Conservation (phyloP, 2,888 invertebrate species). For the Antitype chi region DNA sequence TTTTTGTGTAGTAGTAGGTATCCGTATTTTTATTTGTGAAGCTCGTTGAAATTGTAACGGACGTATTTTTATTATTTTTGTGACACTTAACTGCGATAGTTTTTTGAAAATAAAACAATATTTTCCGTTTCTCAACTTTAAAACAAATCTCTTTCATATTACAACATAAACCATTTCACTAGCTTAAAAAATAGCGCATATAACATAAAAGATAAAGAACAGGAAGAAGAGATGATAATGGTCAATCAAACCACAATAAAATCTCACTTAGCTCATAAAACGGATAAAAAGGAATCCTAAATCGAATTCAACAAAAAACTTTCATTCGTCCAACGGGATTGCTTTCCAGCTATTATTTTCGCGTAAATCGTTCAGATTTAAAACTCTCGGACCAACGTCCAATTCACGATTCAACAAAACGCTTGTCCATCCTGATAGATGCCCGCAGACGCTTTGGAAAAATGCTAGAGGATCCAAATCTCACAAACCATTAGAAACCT, state of each 20-base stretch:
- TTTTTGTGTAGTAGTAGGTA: background rate
- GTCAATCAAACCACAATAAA: constrained; percentile 49
- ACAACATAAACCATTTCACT: background rate
- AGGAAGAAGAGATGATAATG: background rate
- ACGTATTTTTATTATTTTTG: background rate
- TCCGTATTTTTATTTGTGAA: background rate
- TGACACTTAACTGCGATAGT: background rate
- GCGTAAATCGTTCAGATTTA: constrained; percentile 87
- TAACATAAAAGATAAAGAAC: background rate
- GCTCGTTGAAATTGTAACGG: background rate
- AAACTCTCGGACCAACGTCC: constrained; percentile 84
- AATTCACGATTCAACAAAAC: constrained; percentile 88
- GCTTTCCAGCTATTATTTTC: constrained; percentile 84
- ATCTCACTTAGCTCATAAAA: constrained; percentile 45
- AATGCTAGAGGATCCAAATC: constrained; percentile 56
- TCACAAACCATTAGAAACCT: constrained; percentile 61
- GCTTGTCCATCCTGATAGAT: constrained; percentile 89
- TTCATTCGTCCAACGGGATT: constrained; percentile 75
- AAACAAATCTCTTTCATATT: background rate
- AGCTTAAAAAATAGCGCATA: background rate
- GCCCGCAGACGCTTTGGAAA: constrained; percentile 76
- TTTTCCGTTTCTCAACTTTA: background rate
- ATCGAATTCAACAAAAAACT: constrained; percentile 69
- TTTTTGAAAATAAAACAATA: too few relatives aligned
- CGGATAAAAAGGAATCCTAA: constrained; percentile 58